Evolutionary conservation across 2,797 vertebrate species (phyloP).

Genomic region (Apogon talboti): DNA sequence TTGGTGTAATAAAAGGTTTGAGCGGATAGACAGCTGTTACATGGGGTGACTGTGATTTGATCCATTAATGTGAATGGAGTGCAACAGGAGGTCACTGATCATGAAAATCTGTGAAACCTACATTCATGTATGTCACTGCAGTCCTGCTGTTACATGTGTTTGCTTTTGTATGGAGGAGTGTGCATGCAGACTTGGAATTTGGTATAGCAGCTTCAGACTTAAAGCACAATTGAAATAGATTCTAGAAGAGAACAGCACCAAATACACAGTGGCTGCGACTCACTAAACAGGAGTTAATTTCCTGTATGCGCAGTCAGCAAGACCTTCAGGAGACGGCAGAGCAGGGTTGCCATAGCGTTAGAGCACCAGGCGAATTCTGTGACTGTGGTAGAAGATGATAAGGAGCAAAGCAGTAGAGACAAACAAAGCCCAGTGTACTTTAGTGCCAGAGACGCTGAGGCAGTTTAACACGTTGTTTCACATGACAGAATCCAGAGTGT

Average conservation of each 20-base stretch:
- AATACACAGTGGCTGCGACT: slow-evolving; percentile 12
- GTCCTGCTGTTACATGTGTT: slow-evolving; percentile 4
- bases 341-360: slow-evolving; percentile 72
- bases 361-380: slow-evolving; percentile 59
- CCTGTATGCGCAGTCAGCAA: slow-evolving; percentile 33
- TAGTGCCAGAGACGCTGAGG: slow-evolving; percentile 45
- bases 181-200: slow-evolving; percentile 11
- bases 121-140: not conserved
- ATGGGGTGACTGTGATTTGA: not conserved
- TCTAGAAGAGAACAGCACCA: slow-evolving; percentile 57
- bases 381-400: slow-evolving; percentile 59
- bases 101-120: slow-evolving; percentile 33
- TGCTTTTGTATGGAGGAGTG: not conserved
- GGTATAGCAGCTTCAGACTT: slow-evolving; percentile 20
- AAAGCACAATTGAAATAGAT: slow-evolving; percentile 26
- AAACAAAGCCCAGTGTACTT: slow-evolving; percentile 41
- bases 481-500: not conserved
- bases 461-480: slow-evolving; percentile 38
- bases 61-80: slow-evolving; percentile 9
- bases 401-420: slow-evolving; percentile 37
- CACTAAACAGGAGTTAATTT: slow-evolving; percentile 26
- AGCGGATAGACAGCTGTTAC: not conserved
- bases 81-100: slow-evolving; percentile 3
- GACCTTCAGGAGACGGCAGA: slow-evolving; percentile 35
- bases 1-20: not conserved